Base-by-base conservation (phyloP, 1,140 invertebrate species). In the Orchesella cincta region DNA sequence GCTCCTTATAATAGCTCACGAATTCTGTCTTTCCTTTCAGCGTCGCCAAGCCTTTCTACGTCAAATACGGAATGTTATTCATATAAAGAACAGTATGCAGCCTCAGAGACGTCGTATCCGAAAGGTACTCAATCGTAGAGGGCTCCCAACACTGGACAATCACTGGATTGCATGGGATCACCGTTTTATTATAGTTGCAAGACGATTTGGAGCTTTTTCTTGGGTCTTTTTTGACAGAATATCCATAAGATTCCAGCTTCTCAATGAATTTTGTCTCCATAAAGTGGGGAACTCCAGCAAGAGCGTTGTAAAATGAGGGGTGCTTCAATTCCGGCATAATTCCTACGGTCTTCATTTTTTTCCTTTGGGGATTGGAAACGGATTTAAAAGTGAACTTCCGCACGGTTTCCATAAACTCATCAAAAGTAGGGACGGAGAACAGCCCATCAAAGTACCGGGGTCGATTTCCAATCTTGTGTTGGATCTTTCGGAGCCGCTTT, bases 341-440 rank as follows among this genome's bases (percentile, higher is more conserved):
- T 18, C 81, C 79, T 78, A 28, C 23, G 29, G 76, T 75, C 57
- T 79, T n/a, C 54, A 71, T 29, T n/a, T n/a, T n/a, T n/a, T n/a
- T n/a, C n/a, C n/a, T n/a, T n/a, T n/a, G n/a, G n/a, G n/a, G n/a
- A n/a, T n/a, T n/a, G n/a, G n/a, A n/a, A n/a, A n/a, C n/a, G n/a
- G n/a, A n/a, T n/a, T n/a, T n/a, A n/a, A n/a, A n/a, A n/a, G 73
- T 70, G 74, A 79, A 79, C 36, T 79, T 74, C 34, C 76, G 76
- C 16, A 82, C 76, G 0, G 77, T 39, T n/a, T 81, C 36, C 16
- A 82, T n/a, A 73, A 54, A 82, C 39, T 82, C 80, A n/a, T 79
- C 28, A 64, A 82, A 81, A 12, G 78, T 81, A 3, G 80, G 80
- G 36, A 82, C 80, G 18, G 12, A 20, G 64, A 78, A 82, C 0